phyloP scores from a whole-genome alignment of 2,113 vertebrate genomes.

The Sylvia atricapilla region DNA sequence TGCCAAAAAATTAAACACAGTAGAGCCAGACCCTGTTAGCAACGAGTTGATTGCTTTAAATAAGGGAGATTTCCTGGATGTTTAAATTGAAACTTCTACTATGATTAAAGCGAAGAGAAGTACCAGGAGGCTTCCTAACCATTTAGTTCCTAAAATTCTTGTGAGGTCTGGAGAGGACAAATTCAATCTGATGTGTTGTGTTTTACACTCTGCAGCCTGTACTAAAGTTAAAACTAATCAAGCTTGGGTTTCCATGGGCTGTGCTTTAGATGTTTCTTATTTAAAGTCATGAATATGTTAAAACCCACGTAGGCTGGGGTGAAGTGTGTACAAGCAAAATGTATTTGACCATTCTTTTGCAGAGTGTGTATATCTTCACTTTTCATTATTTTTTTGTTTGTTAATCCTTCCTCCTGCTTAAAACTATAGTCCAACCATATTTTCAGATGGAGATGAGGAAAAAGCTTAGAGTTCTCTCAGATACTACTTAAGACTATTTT shows the following conservation, averaged over 20 bases:
- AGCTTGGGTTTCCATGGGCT: slow-evolving; percentile 79
- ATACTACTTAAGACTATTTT: not conserved
- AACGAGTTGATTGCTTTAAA: slow-evolving; percentile 83
- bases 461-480: slow-evolving; percentile 18
- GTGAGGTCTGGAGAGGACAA: slow-evolving; percentile 86
- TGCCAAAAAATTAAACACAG: slow-evolving; percentile 82
- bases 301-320: slow-evolving; percentile 68
- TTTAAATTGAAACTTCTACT: slow-evolving; percentile 84
- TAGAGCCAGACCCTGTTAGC: slow-evolving; percentile 78
- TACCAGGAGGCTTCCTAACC: slow-evolving; percentile 82
- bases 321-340: slow-evolving; percentile 76
- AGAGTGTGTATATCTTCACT: slow-evolving; percentile 72
- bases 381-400: slow-evolving; percentile 74
- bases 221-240: slow-evolving; percentile 83
- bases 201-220: slow-evolving; percentile 83
- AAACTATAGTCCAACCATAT: slow-evolving; percentile 55
- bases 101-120: slow-evolving; percentile 85
- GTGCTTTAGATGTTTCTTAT: slow-evolving; percentile 75
- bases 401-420: slow-evolving; percentile 65
- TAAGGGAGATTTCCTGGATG: slow-evolving; percentile 86
- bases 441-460: slow-evolving; percentile 18
- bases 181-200: slow-evolving; percentile 84
- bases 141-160: slow-evolving; percentile 84
- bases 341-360: slow-evolving; percentile 61
- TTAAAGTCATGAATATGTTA: slow-evolving; percentile 79